phyloP scores from a whole-genome alignment of 2,888 invertebrate genomes.

The Heterodera filipjevi region DNA sequence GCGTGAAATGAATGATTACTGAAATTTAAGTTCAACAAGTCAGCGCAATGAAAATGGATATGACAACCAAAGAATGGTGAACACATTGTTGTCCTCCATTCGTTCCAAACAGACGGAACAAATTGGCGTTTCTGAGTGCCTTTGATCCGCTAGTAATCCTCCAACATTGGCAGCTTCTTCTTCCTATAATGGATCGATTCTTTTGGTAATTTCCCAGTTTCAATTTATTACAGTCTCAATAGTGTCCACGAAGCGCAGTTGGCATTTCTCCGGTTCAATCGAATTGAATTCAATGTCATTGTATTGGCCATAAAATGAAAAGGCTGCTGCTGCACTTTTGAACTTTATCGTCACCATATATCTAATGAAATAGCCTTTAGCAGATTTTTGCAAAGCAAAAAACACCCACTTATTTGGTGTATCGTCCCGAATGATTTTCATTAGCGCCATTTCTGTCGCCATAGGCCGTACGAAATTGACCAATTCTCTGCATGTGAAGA shows the following conservation, averaged over 20 bases:
- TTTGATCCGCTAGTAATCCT: not conserved
- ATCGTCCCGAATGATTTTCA: slow-evolving; percentile 79
- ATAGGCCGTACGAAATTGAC: slow-evolving; percentile 75
- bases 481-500: slow-evolving; percentile 88
- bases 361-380: no score
- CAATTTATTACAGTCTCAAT: slow-evolving; percentile 77
- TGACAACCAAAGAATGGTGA: slow-evolving; percentile 83
- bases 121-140: slow-evolving; percentile 80
- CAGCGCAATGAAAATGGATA: no score
- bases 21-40: not conserved
- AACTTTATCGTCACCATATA: slow-evolving; percentile 67
- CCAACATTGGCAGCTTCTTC: slow-evolving; percentile 30
- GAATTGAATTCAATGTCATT: slow-evolving; percentile 91
- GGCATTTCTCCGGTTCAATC: slow-evolving; percentile 88
- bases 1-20: slow-evolving; percentile 94
- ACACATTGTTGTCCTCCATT: slow-evolving; percentile 80
- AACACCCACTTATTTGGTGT: slow-evolving; percentile 85
- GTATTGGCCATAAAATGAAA: slow-evolving; percentile 87
- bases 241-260: slow-evolving; percentile 90
- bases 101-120: slow-evolving; percentile 95
- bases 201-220: no score
- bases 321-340: slow-evolving; percentile 73
- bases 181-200: no score
- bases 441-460: slow-evolving; percentile 36
- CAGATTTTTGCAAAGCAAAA: no score